Conservation (phyloP, 2,797 vertebrate species). For the Pteropus rufus region DNA sequence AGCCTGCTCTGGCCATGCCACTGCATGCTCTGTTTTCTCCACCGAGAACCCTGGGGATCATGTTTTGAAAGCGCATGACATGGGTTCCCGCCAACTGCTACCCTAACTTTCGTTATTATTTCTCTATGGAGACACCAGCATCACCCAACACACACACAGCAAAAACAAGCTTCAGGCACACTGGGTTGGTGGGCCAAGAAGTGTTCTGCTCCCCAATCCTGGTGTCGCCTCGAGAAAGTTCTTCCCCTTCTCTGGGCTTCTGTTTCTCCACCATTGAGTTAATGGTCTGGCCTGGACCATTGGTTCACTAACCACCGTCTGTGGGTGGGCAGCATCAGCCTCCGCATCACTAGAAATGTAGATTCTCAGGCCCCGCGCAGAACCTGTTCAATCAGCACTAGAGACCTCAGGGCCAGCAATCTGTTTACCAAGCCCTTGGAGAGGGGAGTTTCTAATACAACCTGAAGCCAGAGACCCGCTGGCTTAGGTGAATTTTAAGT, state of each 20-base stretch:
- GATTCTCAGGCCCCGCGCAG: rapidly evolving
- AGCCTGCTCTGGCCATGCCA: not conserved
- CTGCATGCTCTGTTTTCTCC: not conserved
- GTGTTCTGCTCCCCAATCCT: not conserved
- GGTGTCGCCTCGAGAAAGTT: not conserved
- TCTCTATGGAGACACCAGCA: rapidly evolving
- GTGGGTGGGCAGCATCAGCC: not conserved
- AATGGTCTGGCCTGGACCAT: not conserved
- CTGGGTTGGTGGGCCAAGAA: not conserved
- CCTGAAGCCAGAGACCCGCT: not conserved
- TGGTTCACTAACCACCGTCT: rapidly evolving
- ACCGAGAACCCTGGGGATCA: too few species aligned
- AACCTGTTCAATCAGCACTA: not conserved
- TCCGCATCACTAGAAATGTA: not conserved
- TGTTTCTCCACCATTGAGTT: not conserved
- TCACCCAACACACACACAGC: too few species aligned
- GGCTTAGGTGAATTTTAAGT: not conserved
- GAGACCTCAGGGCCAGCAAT: rapidly evolving
- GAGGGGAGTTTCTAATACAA: not conserved
- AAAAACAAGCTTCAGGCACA: too few species aligned
- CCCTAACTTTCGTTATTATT: not conserved
- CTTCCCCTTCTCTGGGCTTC: not conserved
- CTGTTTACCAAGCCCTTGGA: too few species aligned
- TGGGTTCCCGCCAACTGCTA: not conserved
- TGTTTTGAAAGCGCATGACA: not conserved